Evolutionary conservation across 2,888 invertebrate species (phyloP).

Genomic region (Drosophila colorata): DNA sequence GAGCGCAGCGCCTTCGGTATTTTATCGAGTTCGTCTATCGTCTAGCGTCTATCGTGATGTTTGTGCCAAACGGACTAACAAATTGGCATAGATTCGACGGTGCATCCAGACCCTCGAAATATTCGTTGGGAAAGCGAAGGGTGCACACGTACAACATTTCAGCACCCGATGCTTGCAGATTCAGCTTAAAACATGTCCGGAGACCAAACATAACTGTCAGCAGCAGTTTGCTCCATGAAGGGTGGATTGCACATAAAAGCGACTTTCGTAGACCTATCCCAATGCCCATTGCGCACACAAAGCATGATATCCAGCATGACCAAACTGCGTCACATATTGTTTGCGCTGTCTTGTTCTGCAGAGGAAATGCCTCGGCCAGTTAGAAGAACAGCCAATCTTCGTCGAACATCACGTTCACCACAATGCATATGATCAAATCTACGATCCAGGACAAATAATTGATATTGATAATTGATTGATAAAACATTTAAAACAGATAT

Average conservation of each 20-base stretch:
- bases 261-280: not conserved
- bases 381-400: not conserved
- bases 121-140: slow-evolving; percentile 1
- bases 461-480: too few relatives aligned
- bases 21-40: too few relatives aligned
- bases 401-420: too few relatives aligned
- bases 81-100: not conserved
- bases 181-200: not conserved
- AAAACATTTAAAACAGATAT: too few relatives aligned
- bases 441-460: not conserved
- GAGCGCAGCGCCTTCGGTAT: too few relatives aligned
- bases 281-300: not conserved
- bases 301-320: not conserved
- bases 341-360: too few relatives aligned
- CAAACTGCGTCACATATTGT: too few relatives aligned
- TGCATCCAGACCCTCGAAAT: not conserved
- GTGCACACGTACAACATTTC: slow-evolving; percentile 1
- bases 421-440: slow-evolving; percentile 1
- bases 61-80: slow-evolving; percentile 3
- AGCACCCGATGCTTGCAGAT: not conserved
- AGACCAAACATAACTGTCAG: not conserved
- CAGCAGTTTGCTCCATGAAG: too few relatives aligned
- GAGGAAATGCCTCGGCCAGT: not conserved
- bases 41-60: too few relatives aligned
- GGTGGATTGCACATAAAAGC: slow-evolving; percentile 1